A percentile compares a stretch with the other conserved stretches of the same genome.
Conservation (phyloP, 2,888 invertebrate species). For the Erynnis tages region DNA sequence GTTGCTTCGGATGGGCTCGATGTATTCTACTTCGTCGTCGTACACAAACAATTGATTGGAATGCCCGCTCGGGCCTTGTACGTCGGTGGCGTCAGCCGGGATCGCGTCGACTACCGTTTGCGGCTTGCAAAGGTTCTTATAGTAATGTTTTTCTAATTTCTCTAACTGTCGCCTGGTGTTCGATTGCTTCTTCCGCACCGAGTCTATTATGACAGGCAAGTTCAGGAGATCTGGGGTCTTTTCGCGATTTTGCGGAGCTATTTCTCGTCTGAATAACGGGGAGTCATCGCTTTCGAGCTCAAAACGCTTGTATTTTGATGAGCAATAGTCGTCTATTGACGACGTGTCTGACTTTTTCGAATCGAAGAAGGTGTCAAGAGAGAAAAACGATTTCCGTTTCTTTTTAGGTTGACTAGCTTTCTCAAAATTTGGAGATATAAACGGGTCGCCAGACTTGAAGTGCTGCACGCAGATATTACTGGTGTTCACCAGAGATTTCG, state of each 20-base stretch:
- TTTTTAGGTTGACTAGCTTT: constrained; percentile 69
- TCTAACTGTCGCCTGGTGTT: constrained; percentile 72
- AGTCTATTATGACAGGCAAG: constrained; percentile 71
- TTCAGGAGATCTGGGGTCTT: constrained; percentile 74
- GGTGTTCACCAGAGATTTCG: constrained; percentile 72
- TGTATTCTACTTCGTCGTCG: constrained; percentile 75
- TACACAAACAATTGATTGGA: constrained; percentile 60
- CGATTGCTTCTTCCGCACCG: constrained; percentile 70
- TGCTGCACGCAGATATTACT: constrained; percentile 66
- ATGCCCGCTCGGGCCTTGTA: constrained; percentile 69
- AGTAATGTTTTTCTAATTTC: constrained; percentile 75
- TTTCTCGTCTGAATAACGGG: constrained; percentile 65
- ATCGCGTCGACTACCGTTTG: constrained; percentile 70
- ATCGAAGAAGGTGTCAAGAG: constrained; percentile 77
- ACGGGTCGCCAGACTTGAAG: constrained; percentile 56
- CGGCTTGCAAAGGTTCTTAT: constrained; percentile 63
- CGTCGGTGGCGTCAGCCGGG: constrained; percentile 70
- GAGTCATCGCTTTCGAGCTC: constrained; percentile 77
- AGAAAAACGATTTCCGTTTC: constrained; percentile 76
- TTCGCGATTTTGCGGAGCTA: constrained; percentile 45
- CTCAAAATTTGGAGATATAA: constrained; percentile 61
- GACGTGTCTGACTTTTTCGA: constrained; percentile 75
- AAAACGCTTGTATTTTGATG: constrained; percentile 77
- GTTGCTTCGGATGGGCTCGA: constrained; percentile 75
- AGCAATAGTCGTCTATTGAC: constrained; percentile 75